A percentile compares a stretch with the other conserved stretches of the same genome.
Conservation (phyloP, 2,888 invertebrate genomes). For the Drosophila dives region DNA sequence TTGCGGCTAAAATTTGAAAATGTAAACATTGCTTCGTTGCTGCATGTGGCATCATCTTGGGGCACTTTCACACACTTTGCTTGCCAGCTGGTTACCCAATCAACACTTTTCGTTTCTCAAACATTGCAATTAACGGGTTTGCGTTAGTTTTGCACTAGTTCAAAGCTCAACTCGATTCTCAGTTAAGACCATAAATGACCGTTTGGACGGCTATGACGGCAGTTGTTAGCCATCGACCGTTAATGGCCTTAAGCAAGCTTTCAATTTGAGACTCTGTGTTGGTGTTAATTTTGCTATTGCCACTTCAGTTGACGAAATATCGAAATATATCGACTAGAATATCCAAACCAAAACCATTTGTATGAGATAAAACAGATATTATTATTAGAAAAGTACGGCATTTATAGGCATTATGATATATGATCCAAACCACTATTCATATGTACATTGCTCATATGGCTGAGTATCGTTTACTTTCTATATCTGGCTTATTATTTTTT, state of each 20-base stretch:
- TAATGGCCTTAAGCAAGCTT: conserved; percentile 78
- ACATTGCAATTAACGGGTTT: conserved; percentile 41
- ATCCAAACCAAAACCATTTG: background rate
- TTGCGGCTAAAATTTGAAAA: conserved; percentile 7
- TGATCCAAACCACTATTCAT: background rate
- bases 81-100: conserved; percentile 2
- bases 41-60: conserved; percentile 24
- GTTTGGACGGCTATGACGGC: conserved; percentile 10
- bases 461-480: background rate
- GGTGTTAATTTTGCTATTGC: conserved; percentile 37
- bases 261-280: conserved; percentile 65
- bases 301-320: background rate
- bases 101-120: background rate
- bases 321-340: background rate
- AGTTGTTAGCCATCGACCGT: conserved; percentile 75
- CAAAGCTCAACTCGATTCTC: conserved; percentile 20
- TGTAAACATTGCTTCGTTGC: conserved; percentile 23
- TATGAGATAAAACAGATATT: background rate
- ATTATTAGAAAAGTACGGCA: background rate
- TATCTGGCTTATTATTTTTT: background rate
- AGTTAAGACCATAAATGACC: conserved; percentile 38
- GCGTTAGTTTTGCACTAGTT: conserved; percentile 31
- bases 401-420: background rate
- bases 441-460: background rate
- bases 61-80: conserved; percentile 1